Conservation (phyloP, 2,797 vertebrate genomes). For the Morus bassanus region DNA sequence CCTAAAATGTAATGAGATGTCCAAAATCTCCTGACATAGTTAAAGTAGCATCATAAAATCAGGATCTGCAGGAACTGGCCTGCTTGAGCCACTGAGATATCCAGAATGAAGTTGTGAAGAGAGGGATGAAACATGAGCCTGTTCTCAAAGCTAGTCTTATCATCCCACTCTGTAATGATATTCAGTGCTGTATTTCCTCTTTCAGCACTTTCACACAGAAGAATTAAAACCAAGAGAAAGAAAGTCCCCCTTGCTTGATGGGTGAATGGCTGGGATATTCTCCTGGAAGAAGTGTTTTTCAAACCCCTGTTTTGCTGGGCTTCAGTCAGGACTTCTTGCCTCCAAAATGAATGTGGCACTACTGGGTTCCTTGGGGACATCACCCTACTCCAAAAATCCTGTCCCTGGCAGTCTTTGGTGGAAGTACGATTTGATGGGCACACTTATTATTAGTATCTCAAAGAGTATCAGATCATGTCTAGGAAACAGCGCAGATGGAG, state of each 20-base stretch:
- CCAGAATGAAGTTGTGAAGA: not conserved
- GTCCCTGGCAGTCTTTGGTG: not conserved
- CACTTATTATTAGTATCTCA: not conserved
- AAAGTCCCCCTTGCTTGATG: not conserved
- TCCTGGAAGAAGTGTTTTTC: not conserved
- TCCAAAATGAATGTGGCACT: not conserved
- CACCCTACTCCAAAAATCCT: not conserved
- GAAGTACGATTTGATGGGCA: not conserved
- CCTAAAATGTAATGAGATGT: not conserved
- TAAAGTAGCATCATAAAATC: not conserved
- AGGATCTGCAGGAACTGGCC: not conserved
- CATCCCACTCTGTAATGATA: not conserved
- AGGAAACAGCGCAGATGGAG: not conserved
- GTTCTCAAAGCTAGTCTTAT: not conserved
- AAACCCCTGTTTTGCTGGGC: not conserved
- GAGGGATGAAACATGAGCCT: not conserved
- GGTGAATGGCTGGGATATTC: not conserved
- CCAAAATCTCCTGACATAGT: not conserved
- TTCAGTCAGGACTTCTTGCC: not conserved
- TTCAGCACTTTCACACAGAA: not conserved
- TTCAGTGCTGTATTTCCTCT: not conserved
- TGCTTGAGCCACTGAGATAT: not conserved
- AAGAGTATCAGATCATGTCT: not conserved
- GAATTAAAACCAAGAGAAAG: not conserved
- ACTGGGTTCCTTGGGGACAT: not conserved